Conservation (phyloP, 2,113 vertebrate species). For the Gnathonemus longibarbis region DNA sequence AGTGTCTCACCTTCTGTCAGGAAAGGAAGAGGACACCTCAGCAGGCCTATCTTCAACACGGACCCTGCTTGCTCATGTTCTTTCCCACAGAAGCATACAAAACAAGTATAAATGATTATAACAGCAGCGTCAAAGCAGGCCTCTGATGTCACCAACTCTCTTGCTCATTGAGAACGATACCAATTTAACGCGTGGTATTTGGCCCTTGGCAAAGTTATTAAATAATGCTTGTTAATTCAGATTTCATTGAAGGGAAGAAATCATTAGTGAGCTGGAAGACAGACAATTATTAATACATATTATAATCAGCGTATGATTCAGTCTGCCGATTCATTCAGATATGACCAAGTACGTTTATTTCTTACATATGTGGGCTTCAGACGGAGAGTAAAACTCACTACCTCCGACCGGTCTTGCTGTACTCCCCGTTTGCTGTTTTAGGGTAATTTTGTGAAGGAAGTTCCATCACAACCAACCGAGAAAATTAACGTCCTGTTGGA, state of each 20-base stretch:
- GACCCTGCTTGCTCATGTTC: not conserved
- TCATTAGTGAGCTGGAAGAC: not conserved
- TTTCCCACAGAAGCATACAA: not conserved
- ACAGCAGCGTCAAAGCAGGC: not conserved
- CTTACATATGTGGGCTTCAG: not conserved
- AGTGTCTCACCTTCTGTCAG: not conserved
- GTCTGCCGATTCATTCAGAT: not conserved
- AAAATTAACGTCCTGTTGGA: not conserved
- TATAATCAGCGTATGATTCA: not conserved
- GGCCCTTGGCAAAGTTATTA: not conserved
- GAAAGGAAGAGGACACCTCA: not conserved
- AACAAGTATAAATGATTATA: not conserved
- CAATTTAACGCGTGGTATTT: not conserved
- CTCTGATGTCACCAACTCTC: not conserved
- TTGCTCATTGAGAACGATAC: not conserved
- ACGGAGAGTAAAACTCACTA: not conserved
- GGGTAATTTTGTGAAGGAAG: not conserved
- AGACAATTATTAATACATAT: not conserved
- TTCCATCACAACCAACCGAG: not conserved
- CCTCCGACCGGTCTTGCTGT: not conserved
- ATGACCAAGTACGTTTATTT: not conserved
- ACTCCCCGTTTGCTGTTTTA: not conserved
- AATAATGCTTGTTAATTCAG: not conserved
- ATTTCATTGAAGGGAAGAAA: not conserved
- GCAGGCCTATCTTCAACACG: not conserved